Evolutionary conservation across 2,888 invertebrate genomes (phyloP).

Genomic region (Cartodere bifasciata): DNA sequence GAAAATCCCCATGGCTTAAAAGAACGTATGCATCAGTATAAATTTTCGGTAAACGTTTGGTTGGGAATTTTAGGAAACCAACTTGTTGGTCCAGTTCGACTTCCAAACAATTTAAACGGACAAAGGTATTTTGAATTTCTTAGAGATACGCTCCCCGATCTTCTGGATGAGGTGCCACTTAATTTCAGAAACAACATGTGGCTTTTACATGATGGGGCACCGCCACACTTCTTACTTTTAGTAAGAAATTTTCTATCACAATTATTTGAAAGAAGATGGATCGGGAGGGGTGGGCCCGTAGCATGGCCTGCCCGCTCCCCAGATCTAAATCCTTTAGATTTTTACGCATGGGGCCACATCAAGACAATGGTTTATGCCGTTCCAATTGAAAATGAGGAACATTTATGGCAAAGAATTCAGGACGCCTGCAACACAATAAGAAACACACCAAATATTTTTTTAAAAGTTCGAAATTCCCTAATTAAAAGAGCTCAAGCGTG

Average conservation of each 20-base stretch:
- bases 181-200: conserved; percentile 8
- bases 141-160: conserved; percentile 1
- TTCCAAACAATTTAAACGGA: conserved; percentile 5
- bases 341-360: conserved; percentile 12
- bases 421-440: no score
- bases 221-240: conserved; percentile 15
- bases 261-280: conserved; percentile 16
- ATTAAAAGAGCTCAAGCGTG: no score
- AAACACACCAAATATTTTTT: no score
- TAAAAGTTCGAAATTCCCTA: no score
- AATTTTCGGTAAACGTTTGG: no score
- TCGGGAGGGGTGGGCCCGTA: conserved; percentile 18
- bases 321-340: conserved; percentile 17
- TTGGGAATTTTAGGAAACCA: no score
- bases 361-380: conserved; percentile 17
- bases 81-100: conserved; percentile 4
- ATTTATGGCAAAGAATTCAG: conserved; percentile 15
- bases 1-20: no score
- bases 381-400: conserved; percentile 14
- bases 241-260: conserved; percentile 15
- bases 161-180: conserved; percentile 6
- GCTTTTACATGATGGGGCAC: conserved; percentile 26
- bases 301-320: conserved; percentile 18
- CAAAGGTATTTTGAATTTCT: conserved; percentile 4
- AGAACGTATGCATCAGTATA: no score